These are phyloP conservation scores for Mesembrinibis cayennensis DNA, from an alignment of 2,113 vertebrate species.

Conservation along the genomic window DNA sequence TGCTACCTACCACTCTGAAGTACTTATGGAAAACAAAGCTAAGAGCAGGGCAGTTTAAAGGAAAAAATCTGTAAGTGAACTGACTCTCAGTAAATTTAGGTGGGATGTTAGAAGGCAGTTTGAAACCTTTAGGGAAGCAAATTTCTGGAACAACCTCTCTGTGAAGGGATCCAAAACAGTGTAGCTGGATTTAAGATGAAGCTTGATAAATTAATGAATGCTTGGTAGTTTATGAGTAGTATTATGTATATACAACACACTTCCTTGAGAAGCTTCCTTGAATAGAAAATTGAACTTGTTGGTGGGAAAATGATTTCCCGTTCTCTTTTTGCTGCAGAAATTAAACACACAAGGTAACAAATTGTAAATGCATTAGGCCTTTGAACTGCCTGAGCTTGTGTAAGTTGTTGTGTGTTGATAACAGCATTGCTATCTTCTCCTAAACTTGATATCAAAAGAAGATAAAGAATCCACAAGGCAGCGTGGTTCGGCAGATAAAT, in stretches of 20 bases:
- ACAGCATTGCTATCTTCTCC: neutral
- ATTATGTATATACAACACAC: neutral
- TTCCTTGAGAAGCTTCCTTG: slow-evolving; percentile 13
- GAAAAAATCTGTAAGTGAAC: neutral
- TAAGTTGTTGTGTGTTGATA: neutral
- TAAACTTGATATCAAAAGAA: neutral
- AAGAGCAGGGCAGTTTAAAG: neutral
- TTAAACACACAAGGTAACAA: neutral
- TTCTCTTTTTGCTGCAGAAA: neutral
- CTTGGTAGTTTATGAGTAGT: neutral
- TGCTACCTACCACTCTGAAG: neutral
- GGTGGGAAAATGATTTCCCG: neutral
- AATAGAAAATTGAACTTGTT: neutral
- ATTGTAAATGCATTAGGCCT: neutral
- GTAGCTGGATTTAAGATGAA: neutral
- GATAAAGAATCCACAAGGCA: neutral
- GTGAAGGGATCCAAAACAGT: neutral
- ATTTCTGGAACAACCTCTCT: neutral
- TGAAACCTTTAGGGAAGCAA: neutral
- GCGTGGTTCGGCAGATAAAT: neutral
- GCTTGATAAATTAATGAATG: neutral
- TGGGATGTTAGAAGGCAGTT: neutral
- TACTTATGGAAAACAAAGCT: neutral
- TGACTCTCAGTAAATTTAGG: neutral
- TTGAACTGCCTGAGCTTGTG: neutral